A percentile compares a stretch with the other conserved stretches of the same genome.
Evolutionary conservation across 2,797 vertebrate genomes (phyloP).

Genomic region (Clarias pachynema): DNA sequence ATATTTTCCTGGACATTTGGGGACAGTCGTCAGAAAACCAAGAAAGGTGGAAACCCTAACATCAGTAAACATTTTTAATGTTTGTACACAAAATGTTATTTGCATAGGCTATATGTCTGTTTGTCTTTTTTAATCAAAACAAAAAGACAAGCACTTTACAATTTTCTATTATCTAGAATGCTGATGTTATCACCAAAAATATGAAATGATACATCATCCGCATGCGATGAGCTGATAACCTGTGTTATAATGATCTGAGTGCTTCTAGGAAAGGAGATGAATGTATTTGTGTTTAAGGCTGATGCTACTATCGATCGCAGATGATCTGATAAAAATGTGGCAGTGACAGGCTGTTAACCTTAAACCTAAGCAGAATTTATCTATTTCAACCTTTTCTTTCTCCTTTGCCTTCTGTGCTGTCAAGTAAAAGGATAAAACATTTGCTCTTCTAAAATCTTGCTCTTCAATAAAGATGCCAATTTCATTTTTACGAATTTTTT

Average conservation of each 20-base stretch:
- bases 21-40: too few species aligned
- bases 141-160: not conserved
- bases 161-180: not conserved
- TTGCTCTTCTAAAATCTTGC: slow-evolving; percentile 10
- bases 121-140: not conserved
- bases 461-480: not conserved
- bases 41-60: too few species aligned
- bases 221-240: slow-evolving; percentile 34
- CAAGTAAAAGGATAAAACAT: slow-evolving; percentile 38
- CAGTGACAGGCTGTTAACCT: slow-evolving; percentile 77
- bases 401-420: slow-evolving; percentile 56
- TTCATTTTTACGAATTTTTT: not conserved
- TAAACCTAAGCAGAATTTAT: slow-evolving; percentile 69
- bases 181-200: slow-evolving; percentile 30
- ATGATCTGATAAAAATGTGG: slow-evolving; percentile 70
- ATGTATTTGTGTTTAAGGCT: slow-evolving; percentile 61
- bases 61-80: not conserved
- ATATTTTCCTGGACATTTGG: too few species aligned
- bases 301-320: slow-evolving; percentile 69
- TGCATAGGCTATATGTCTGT: not conserved
- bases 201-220: slow-evolving; percentile 36
- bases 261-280: slow-evolving; percentile 37
- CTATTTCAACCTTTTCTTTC: slow-evolving; percentile 64
- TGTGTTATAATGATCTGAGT: slow-evolving; percentile 30
- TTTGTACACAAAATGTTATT: not conserved